These are phyloP conservation scores for Anthophora plumipes DNA, from an alignment of 2,888 invertebrate genomes.

Conservation along the genomic window DNA sequence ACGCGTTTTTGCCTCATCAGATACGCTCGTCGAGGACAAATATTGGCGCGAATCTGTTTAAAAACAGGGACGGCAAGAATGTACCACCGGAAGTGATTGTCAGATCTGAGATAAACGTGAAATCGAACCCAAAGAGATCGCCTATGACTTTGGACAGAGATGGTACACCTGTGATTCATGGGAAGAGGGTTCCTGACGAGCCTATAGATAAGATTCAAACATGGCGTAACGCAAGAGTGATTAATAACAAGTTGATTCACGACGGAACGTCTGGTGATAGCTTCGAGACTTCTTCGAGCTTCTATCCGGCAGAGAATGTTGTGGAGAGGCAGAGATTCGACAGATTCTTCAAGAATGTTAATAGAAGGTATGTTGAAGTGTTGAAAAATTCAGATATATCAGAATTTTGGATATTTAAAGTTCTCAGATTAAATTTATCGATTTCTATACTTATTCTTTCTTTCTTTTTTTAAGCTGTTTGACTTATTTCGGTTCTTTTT, in stretches of 20 bases:
- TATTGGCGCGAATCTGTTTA: constrained; percentile 79
- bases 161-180: constrained; percentile 92
- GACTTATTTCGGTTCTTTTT: no score
- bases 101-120: constrained; percentile 88
- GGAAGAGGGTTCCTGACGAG: constrained; percentile 93
- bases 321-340: constrained; percentile 77
- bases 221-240: constrained; percentile 95
- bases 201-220: constrained; percentile 91
- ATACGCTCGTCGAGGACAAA: constrained; percentile 77
- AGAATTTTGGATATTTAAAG: no score
- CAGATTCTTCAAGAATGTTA: constrained; percentile 79
- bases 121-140: constrained; percentile 86
- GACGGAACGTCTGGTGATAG: constrained; percentile 89
- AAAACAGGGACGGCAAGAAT: constrained; percentile 85
- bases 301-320: constrained; percentile 59
- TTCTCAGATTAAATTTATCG: no score
- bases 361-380: constrained; percentile 75
- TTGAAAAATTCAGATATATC: no score
- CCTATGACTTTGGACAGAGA: constrained; percentile 89
- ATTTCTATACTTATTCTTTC: no score
- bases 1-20: constrained; percentile 76
- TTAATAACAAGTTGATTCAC: constrained; percentile 92
- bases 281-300: constrained; percentile 85
- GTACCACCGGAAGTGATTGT: constrained; percentile 90
- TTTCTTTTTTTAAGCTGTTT: no score